A percentile compares a stretch with the other conserved stretches of the same genome.
Evolutionary conservation across 2,888 invertebrate genomes (phyloP).

Genomic region (Rhingia rostrata): DNA sequence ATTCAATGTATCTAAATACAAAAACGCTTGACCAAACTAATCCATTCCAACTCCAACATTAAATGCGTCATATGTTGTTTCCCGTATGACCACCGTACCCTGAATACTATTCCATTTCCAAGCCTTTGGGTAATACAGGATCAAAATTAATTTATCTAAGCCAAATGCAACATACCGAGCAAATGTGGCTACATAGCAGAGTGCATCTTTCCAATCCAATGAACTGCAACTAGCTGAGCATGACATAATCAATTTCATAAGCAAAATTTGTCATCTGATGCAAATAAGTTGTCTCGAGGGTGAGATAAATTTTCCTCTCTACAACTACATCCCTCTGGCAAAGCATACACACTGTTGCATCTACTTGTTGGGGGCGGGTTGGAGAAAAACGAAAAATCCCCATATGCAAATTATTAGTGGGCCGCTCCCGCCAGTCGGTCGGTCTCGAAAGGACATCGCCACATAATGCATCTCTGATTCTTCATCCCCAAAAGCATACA

Average conservation of each 20-base stretch:
- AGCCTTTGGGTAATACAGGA: conserved; percentile 6
- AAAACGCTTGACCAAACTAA: too few relatives aligned
- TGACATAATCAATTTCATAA: conserved; percentile 35
- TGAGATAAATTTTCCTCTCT: conserved; percentile 3
- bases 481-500: background rate
- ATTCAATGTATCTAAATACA: too few relatives aligned
- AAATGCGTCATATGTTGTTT: conserved; percentile 9
- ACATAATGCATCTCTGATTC: conserved; percentile 23
- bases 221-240: conserved; percentile 16
- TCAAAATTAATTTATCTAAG: conserved; percentile 40
- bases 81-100: background rate
- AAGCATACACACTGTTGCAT: conserved; percentile 30
- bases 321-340: background rate
- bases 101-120: background rate
- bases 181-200: background rate
- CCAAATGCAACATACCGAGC: conserved; percentile 26
- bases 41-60: too few relatives aligned
- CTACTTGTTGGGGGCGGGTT: background rate
- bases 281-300: conserved; percentile 27
- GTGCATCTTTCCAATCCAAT: conserved; percentile 43
- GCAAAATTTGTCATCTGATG: conserved; percentile 42
- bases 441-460: background rate
- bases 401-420: conserved; percentile 40
- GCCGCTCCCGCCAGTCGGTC: too few relatives aligned
- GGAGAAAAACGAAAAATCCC: background rate